These are phyloP conservation scores for Lasioglossum zephyrum DNA, from an alignment of 2,888 invertebrate species.

Conservation along the genomic window DNA sequence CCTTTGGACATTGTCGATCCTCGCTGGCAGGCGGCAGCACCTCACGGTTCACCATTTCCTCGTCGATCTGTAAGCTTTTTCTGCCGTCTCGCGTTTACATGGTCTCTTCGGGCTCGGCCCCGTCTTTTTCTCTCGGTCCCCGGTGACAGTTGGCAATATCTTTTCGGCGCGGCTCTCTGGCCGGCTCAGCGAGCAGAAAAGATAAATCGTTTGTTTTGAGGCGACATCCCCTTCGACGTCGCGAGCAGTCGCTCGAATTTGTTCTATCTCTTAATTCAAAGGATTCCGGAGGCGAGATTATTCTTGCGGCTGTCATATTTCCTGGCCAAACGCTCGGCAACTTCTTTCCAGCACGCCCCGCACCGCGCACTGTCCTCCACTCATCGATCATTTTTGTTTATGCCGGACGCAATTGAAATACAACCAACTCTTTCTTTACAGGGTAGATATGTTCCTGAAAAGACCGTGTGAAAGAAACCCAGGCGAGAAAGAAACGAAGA, in stretches of 20 bases:
- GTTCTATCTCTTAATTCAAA: constrained; percentile 45
- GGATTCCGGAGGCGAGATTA: constrained; percentile 2
- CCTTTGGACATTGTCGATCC: neutral
- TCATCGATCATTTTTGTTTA: constrained; percentile 5
- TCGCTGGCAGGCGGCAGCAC: constrained; percentile 23
- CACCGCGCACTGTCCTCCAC: neutral
- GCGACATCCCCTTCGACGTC: constrained; percentile 55
- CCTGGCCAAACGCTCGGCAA: neutral
- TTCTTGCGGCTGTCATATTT: constrained; percentile 15
- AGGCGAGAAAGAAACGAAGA: neutral
- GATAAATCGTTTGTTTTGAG: constrained; percentile 82
- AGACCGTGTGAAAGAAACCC: neutral
- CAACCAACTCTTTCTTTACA: neutral
- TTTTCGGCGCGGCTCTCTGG: constrained; percentile 70
- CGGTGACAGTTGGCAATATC: constrained; percentile 46
- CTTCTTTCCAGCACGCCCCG: constrained; percentile 24
- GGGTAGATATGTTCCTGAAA: neutral
- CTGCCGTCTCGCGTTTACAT: constrained; percentile 9
- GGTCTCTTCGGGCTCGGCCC: constrained; percentile 7
- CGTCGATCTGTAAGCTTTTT: constrained; percentile 12
- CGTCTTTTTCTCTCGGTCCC: constrained; percentile 27
- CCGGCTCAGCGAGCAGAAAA: constrained; percentile 77
- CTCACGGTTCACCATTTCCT: constrained; percentile 19
- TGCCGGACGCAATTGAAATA: constrained; percentile 2
- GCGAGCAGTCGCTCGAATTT: constrained; percentile 46